Conservation (phyloP, 1,140 invertebrate genomes). For the Listronotus oregonensis region DNA sequence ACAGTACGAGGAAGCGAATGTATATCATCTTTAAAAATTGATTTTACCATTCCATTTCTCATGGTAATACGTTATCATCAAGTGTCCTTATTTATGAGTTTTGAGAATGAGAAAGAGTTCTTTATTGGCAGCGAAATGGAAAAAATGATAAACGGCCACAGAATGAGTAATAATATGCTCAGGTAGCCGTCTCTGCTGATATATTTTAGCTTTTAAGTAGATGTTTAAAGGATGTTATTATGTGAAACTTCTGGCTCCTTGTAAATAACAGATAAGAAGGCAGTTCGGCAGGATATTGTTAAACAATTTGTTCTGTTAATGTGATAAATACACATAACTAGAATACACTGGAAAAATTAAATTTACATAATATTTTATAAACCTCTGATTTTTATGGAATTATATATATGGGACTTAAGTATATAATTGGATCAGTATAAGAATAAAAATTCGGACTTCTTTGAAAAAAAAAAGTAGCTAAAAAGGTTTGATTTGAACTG, state of each 20-base stretch:
- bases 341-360: too few species aligned
- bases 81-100: slow-evolving; percentile 36
- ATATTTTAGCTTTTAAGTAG: slow-evolving; percentile 43
- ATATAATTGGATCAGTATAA: too few species aligned
- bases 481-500: too few species aligned
- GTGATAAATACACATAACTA: too few species aligned
- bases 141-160: slow-evolving; percentile 39
- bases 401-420: too few species aligned
- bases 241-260: slow-evolving; percentile 5
- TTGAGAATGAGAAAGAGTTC: slow-evolving; percentile 23
- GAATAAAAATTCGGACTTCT: too few species aligned
- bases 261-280: slow-evolving; percentile 3
- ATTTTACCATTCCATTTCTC: slow-evolving; percentile 32
- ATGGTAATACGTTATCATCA: slow-evolving; percentile 28
- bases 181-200: slow-evolving; percentile 43
- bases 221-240: slow-evolving; percentile 30
- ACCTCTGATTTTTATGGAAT: too few species aligned
- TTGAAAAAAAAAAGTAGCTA: too few species aligned
- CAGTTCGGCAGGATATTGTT: slow-evolving; percentile 6
- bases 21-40: slow-evolving; percentile 27
- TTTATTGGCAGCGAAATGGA: slow-evolving; percentile 38
- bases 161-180: slow-evolving; percentile 47
- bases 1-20: slow-evolving; percentile 5
- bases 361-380: too few species aligned
- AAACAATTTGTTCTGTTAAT: slow-evolving; percentile 8